These are phyloP conservation scores for Tolmerus cingulatus DNA, from an alignment of 2,888 invertebrate genomes.

Conservation along the genomic window DNA sequence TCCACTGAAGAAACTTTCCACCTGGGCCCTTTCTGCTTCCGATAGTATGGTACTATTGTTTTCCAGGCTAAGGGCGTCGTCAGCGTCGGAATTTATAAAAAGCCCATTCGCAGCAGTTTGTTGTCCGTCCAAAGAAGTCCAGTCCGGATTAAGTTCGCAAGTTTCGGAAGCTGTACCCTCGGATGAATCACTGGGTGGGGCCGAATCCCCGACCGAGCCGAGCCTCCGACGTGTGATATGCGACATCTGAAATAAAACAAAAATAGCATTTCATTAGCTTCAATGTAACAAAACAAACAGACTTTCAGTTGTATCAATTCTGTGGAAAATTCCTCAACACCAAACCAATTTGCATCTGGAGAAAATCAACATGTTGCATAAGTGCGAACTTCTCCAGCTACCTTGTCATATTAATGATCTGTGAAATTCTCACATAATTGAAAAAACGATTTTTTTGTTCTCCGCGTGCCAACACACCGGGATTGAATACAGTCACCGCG, in stretches of 20 bases:
- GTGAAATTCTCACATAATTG: background rate
- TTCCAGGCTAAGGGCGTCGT: slow-evolving; percentile 61
- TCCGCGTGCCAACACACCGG: background rate
- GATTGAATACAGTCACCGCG: background rate
- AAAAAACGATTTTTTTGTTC: background rate
- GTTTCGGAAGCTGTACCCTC: slow-evolving; percentile 67
- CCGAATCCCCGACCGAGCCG: slow-evolving; percentile 71
- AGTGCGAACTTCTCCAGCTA: background rate
- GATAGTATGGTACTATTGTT: slow-evolving; percentile 65
- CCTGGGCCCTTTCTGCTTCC: slow-evolving; percentile 72
- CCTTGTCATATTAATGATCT: background rate
- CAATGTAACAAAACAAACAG: background rate
- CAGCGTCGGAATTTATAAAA: slow-evolving; percentile 59
- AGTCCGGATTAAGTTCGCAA: slow-evolving; percentile 58
- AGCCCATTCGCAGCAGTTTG: slow-evolving; percentile 54
- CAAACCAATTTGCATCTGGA: background rate
- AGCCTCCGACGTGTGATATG: slow-evolving; percentile 65
- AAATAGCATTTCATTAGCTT: background rate
- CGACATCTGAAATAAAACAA: slow-evolving; percentile 47
- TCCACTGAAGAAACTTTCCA: slow-evolving; percentile 78
- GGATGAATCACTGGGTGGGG: slow-evolving; percentile 65
- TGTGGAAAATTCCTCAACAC: background rate
- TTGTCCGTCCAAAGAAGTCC: slow-evolving; percentile 62
- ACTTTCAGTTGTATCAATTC: background rate
- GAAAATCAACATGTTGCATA: background rate